A percentile compares a stretch with the other conserved stretches of the same genome.
Conservation (phyloP, 1,140 invertebrate genomes). For the Pollicipes pollicipes region DNA sequence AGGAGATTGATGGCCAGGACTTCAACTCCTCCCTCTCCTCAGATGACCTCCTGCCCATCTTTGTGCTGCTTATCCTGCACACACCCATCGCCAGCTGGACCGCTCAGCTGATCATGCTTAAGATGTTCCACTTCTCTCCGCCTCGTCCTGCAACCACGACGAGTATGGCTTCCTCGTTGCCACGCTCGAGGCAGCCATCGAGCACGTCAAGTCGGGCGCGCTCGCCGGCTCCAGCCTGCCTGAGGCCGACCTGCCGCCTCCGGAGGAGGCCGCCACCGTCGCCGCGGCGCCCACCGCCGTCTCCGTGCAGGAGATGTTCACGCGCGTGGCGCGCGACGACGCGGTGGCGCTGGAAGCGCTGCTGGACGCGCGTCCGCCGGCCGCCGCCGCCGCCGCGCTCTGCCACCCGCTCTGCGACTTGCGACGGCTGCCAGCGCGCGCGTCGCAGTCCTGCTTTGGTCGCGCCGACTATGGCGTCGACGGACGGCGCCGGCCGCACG, state of each 20-base stretch:
- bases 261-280: slow-evolving; percentile 3
- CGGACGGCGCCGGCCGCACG: slow-evolving; percentile 45
- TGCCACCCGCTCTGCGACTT: slow-evolving; percentile 62
- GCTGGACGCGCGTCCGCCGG: slow-evolving; percentile 20
- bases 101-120: slow-evolving; percentile 56
- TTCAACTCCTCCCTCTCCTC: slow-evolving; percentile 27
- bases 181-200: slow-evolving; percentile 59
- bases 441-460: slow-evolving; percentile 33
- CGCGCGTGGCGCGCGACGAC: slow-evolving; percentile 25
- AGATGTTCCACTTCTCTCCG: slow-evolving; percentile 53
- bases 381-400: slow-evolving; percentile 23
- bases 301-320: slow-evolving; percentile 13
- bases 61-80: slow-evolving; percentile 61
- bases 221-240: slow-evolving; percentile 27
- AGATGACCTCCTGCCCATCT: slow-evolving; percentile 60
- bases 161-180: slow-evolving; percentile 57
- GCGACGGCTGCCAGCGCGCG: slow-evolving; percentile 46
- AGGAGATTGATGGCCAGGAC: slow-evolving; percentile 32
- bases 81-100: slow-evolving; percentile 62
- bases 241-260: too few relatives aligned
- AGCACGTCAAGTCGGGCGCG: slow-evolving; percentile 48
- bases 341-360: slow-evolving; percentile 28
- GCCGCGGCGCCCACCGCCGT: too few relatives aligned
- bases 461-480: slow-evolving; percentile 38
- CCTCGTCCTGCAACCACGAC: slow-evolving; percentile 37